Percentiles rank a stretch among this genome's conserved stretches.
Evolutionary conservation across 2,113 vertebrate species (phyloP).

Genomic region (Ellobius talpinus): DNA sequence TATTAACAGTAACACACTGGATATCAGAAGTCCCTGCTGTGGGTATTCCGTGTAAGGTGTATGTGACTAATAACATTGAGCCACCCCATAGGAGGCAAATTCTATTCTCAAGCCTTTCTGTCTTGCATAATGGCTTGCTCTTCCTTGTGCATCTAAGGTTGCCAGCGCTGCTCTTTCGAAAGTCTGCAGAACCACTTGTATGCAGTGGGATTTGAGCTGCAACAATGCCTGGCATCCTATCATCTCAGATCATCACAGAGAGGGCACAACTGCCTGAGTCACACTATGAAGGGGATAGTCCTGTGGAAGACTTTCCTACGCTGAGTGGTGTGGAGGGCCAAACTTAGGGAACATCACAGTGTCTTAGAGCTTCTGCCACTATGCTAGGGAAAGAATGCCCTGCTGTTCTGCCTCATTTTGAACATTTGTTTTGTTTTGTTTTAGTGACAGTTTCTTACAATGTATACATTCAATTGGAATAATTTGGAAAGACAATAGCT

Average conservation of each 20-base stretch:
- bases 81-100: background rate
- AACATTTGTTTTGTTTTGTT: background rate
- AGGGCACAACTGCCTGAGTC: background rate
- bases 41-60: background rate
- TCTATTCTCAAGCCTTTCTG: background rate
- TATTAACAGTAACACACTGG: background rate
- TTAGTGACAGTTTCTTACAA: background rate
- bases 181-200: background rate
- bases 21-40: too few species aligned
- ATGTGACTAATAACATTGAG: background rate
- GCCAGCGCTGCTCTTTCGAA: background rate
- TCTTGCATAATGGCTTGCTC: background rate
- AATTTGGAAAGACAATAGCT: background rate
- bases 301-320: background rate
- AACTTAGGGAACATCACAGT: background rate
- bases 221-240: background rate
- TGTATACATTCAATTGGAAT: background rate
- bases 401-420: background rate
- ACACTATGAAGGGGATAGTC: too few species aligned
- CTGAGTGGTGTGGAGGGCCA: background rate
- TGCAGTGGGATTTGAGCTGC: background rate
- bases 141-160: background rate
- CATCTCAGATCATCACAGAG: accelerated
- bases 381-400: background rate
- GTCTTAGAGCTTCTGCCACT: background rate